phyloP scores from a whole-genome alignment of 2,888 invertebrate species.

The Tanypteryx hageni region DNA sequence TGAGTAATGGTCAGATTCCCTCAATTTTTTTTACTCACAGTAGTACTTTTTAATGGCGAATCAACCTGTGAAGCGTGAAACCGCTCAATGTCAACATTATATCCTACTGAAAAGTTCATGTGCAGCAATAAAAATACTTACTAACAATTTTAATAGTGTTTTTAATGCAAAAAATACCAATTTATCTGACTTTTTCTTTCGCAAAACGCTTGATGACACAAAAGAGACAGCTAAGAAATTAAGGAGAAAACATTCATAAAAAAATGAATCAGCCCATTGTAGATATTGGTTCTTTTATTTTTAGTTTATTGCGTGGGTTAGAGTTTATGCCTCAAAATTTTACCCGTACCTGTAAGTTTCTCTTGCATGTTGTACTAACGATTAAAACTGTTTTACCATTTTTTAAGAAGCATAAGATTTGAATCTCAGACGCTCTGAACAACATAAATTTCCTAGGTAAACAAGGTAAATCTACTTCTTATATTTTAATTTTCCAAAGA shows the following conservation, averaged over 20 bases:
- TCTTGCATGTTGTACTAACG: constrained; percentile 1
- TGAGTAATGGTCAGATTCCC: background rate
- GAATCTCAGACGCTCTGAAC: no score
- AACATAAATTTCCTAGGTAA: no score
- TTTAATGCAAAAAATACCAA: background rate
- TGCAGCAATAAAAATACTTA: constrained; percentile 32
- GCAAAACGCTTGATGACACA: background rate
- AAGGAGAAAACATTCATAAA: no score
- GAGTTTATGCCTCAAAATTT: background rate
- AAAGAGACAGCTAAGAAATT: no score
- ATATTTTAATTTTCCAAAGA: no score
- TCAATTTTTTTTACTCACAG: background rate
- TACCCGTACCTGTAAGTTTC: background rate
- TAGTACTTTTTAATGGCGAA: background rate
- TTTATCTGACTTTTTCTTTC: background rate
- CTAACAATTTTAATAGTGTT: constrained; percentile 19
- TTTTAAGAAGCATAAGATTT: no score
- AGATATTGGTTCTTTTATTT: no score
- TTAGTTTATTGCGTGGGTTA: background rate
- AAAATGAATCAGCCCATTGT: no score
- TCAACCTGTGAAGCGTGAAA: background rate
- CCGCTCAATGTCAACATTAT: constrained; percentile 18
- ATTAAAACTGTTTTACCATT: background rate
- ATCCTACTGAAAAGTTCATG: constrained; percentile 32
- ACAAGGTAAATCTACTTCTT: no score